phyloP scores from a whole-genome alignment of 2,888 invertebrate genomes.

The Lochmaea capreae region DNA sequence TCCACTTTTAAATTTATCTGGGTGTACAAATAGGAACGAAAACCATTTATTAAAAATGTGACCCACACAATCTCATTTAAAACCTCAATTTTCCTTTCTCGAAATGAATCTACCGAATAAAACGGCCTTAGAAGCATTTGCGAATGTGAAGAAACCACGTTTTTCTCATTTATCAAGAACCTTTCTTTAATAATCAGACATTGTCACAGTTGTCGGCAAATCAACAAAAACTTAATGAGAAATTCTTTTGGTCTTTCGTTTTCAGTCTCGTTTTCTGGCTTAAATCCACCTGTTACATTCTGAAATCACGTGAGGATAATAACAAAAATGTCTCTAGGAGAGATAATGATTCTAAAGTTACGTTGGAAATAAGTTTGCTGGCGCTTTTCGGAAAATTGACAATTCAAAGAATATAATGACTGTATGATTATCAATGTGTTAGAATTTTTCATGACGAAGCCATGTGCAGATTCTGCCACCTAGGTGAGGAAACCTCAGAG shows the following conservation, averaged over 20 bases:
- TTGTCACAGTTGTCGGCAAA: slow-evolving; percentile 1
- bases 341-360: not conserved
- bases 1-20: no score
- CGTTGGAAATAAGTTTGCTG: no score
- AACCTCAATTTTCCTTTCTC: not conserved
- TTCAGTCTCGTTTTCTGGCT: not conserved
- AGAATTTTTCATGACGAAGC: no score
- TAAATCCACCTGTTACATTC: not conserved
- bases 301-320: not conserved
- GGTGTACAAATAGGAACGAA: no score
- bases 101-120: not conserved
- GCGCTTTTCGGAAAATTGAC: no score
- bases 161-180: not conserved
- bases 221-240: slow-evolving; percentile 7
- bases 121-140: not conserved
- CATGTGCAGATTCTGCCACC: no score
- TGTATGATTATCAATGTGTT: no score
- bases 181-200: not conserved
- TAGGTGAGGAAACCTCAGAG: no score
- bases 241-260: not conserved
- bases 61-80: no score
- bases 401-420: no score
- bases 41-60: no score
- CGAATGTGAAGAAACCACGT: not conserved
- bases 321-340: not conserved